Conservation (phyloP, 2,888 invertebrate species). For the Parochlus steinenii region DNA sequence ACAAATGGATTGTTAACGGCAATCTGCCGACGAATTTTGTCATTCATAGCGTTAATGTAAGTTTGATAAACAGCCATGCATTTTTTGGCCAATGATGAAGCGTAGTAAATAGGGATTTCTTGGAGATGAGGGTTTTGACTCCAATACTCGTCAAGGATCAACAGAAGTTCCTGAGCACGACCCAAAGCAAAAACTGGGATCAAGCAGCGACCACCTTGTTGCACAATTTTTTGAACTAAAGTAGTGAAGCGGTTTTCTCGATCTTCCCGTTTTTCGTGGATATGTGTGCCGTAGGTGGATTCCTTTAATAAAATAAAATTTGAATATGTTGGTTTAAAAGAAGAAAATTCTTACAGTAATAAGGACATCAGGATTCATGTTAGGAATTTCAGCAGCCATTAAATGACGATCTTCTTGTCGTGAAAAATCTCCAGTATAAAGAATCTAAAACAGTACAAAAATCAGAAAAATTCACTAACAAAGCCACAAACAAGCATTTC, state of each 20-base stretch:
- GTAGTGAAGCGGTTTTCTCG: slow-evolving; percentile 86
- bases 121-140: slow-evolving; percentile 91
- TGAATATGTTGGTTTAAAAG: slow-evolving; percentile 7
- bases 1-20: slow-evolving; percentile 98
- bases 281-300: slow-evolving; percentile 97
- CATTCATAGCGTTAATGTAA: slow-evolving; percentile 99
- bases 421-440: slow-evolving; percentile 98
- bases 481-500: slow-evolving; percentile 21
- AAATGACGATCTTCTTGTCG: slow-evolving; percentile 97
- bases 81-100: slow-evolving; percentile 96
- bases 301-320: slow-evolving; percentile 40
- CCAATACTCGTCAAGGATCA: slow-evolving; percentile 98
- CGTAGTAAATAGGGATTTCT: slow-evolving; percentile 98
- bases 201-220: slow-evolving; percentile 90
- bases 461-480: slow-evolving; percentile 8
- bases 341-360: slow-evolving; percentile 53
- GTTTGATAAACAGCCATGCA: slow-evolving; percentile 99
- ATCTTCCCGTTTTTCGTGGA: slow-evolving; percentile 96
- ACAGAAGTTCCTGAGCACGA: slow-evolving; percentile 84
- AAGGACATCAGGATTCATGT: slow-evolving; percentile 87
- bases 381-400: slow-evolving; percentile 98
- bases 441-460: slow-evolving; percentile 34
- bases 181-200: slow-evolving; percentile 98
- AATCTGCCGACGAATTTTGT: slow-evolving; percentile 87
- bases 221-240: slow-evolving; percentile 89